Base-by-base conservation (phyloP, 1,140 invertebrate species). In the Sycophaga agraensis region DNA sequence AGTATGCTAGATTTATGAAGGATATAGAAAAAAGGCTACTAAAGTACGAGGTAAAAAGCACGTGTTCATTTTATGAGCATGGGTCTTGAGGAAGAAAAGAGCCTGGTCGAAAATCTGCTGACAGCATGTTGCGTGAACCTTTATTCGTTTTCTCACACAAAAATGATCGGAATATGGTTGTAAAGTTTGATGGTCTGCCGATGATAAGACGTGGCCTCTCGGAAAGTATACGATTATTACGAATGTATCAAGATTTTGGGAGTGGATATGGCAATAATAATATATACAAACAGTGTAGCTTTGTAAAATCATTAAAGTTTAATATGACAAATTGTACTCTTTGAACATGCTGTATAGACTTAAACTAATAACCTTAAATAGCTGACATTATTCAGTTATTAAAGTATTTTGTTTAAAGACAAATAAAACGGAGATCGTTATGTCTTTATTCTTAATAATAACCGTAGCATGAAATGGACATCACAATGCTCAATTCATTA, bases 1-100 rank as follows among this genome's bases (percentile, higher is more conserved):
- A n/a, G n/a, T n/a, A n/a, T n/a, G n/a, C 35, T 31, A 39, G 48
- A 54, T 61, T 61, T 61, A 55, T 39, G 51, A 61, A 16, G 26
- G 22, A 12, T 37, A 60, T n/a, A 40, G 49, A 60, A 55, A 54
- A 55, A 54, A n/a, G 40, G 22, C 35, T n/a, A n/a, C n/a, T n/a
- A n/a, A n/a, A 21, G 17, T 31, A 21, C 11, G 59, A 61, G 59
- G 51, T 61, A 61, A 65, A 45, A 61, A 50, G 42, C 58, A 61
- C 51, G 28, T 60, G 63, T 59, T 59, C 48, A n/a, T 55, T 65
- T 65, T 50, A 61, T 50, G 42, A 16, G 31, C 34, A 21, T 4
- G 28, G 24, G 31, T 5, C 14, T 35, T 31, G 34, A 46, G 14
- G 35, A 48, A 34, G 46, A 46, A 46, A 55, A 51, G 24, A 49